Conservation (phyloP, 2,888 invertebrate species). For the Phortica magna region DNA sequence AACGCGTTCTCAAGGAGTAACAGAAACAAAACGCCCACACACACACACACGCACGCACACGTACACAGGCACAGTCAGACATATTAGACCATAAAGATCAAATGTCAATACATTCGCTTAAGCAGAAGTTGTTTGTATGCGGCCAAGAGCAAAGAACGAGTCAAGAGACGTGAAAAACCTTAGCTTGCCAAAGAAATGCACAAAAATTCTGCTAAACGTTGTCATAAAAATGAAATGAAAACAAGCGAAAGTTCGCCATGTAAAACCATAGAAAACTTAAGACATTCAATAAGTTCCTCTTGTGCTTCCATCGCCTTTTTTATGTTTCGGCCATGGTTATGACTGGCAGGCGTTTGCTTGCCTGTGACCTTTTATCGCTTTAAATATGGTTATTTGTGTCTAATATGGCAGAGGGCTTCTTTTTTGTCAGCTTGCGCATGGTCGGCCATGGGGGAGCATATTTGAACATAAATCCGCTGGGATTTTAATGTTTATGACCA, state of each 20-base stretch:
- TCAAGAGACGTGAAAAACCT: slow-evolving; percentile 45
- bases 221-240: slow-evolving; percentile 75
- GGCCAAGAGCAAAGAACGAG: slow-evolving; percentile 36
- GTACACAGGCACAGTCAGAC: background rate
- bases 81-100: slow-evolving; percentile 72
- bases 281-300: slow-evolving; percentile 73
- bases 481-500: slow-evolving; percentile 63
- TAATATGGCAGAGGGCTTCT: background rate
- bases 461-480: slow-evolving; percentile 52
- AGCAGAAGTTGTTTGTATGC: slow-evolving; percentile 31
- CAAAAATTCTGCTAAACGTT: slow-evolving; percentile 69
- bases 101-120: slow-evolving; percentile 71
- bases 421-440: background rate
- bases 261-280: slow-evolving; percentile 66
- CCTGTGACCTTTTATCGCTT: slow-evolving; percentile 69
- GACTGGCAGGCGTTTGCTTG: slow-evolving; percentile 49
- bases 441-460: slow-evolving; percentile 4
- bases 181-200: slow-evolving; percentile 56
- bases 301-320: slow-evolving; percentile 35
- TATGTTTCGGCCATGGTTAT: background rate
- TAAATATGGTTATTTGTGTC: slow-evolving; percentile 71
- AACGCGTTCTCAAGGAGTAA: slow-evolving; percentile 53
- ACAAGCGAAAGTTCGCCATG: slow-evolving; percentile 57
- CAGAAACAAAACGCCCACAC: slow-evolving; percentile 39
- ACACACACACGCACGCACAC: background rate